Evolutionary conservation across 2,797 vertebrate genomes (phyloP).

Genomic region (Apogon hyalosoma): DNA sequence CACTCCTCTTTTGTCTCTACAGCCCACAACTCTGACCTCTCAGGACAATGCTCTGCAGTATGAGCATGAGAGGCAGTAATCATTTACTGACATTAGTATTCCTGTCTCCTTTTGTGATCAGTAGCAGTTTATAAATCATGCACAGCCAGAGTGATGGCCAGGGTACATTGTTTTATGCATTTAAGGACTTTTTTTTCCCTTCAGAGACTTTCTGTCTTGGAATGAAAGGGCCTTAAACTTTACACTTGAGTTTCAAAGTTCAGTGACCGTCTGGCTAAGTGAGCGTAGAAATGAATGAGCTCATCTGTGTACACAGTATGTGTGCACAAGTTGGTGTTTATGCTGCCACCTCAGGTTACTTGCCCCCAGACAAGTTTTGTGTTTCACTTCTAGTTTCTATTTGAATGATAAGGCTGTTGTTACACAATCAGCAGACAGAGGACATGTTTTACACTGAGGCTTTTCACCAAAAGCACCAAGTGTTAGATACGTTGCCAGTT

Average conservation of each 20-base stretch:
- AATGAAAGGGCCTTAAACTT: background rate
- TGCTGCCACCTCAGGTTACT: slow-evolving; percentile 55
- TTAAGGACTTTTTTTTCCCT: slow-evolving; percentile 6
- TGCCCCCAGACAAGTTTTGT: slow-evolving; percentile 43
- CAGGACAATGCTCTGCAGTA: slow-evolving; percentile 12
- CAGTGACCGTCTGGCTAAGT: slow-evolving; percentile 10
- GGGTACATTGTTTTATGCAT: background rate
- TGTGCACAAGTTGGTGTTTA: slow-evolving; percentile 16
- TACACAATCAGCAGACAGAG: slow-evolving; percentile 20
- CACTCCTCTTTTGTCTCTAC: slow-evolving; percentile 52
- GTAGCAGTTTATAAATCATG: slow-evolving; percentile 54
- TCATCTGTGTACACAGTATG: slow-evolving; percentile 9
- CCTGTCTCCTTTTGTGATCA: slow-evolving; percentile 28
- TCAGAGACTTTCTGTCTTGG: background rate
- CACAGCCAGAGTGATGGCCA: slow-evolving; percentile 3
- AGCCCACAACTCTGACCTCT: slow-evolving; percentile 47
- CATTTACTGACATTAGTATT: slow-evolving; percentile 29
- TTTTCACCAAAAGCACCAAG: background rate
- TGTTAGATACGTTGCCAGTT: slow-evolving; percentile 12
- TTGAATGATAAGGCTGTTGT: slow-evolving; percentile 33
- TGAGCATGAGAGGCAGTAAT: slow-evolving; percentile 38
- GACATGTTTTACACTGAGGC: slow-evolving; percentile 27
- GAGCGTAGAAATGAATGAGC: slow-evolving; percentile 15
- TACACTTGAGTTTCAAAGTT: slow-evolving; percentile 11
- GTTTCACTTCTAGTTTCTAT: slow-evolving; percentile 64